phyloP scores from a whole-genome alignment of 1,140 invertebrate genomes.

The Bombus ignitus region DNA sequence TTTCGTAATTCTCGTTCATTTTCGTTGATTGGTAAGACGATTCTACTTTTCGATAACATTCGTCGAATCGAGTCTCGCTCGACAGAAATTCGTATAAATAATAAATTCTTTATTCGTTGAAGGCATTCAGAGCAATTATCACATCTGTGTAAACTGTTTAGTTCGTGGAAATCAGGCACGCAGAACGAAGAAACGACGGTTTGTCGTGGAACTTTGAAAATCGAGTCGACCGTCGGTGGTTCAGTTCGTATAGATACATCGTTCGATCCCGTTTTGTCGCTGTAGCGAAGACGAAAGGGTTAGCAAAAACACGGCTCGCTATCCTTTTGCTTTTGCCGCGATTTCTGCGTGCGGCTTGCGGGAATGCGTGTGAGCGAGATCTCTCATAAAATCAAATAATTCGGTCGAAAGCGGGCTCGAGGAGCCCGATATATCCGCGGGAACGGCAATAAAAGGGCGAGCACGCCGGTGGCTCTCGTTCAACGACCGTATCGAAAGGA shows the following conservation, averaged over 20 bases:
- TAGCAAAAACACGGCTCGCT: background rate
- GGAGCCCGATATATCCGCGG: constrained; percentile 74
- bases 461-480: constrained; percentile 67
- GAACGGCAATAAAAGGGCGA: constrained; percentile 65
- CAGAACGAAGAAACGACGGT: background rate
- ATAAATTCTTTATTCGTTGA: background rate
- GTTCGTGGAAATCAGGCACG: background rate
- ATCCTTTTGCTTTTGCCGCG: constrained; percentile 27
- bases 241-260: background rate
- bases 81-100: background rate
- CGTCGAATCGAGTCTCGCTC: background rate
- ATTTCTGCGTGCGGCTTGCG: background rate
- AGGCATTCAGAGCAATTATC: background rate
- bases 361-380: constrained; percentile 34
- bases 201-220: background rate
- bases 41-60: fast-evolving
- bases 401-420: constrained; percentile 67
- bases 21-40: background rate
- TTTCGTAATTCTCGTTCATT: background rate
- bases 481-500: constrained; percentile 79
- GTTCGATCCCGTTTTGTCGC: background rate
- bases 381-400: constrained; percentile 79
- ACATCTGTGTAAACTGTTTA: background rate
- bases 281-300: background rate
- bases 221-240: background rate